Conservation (phyloP, 2,888 invertebrate species). For the Lithophane leautieri region DNA sequence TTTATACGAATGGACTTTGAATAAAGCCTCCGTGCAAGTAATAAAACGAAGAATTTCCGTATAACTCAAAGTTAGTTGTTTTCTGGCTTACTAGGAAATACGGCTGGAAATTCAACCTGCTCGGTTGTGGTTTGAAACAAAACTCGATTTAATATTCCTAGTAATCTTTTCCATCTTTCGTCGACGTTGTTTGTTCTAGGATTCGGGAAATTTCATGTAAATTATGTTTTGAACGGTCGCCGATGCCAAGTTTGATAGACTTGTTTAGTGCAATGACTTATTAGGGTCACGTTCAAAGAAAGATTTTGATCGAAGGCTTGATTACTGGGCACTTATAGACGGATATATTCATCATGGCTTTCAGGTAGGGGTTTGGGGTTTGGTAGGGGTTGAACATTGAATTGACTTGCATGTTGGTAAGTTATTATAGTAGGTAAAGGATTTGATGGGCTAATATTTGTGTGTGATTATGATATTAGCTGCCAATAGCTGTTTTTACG, state of each 20-base stretch:
- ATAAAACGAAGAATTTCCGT: slow-evolving; percentile 32
- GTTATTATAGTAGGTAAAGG: not conserved
- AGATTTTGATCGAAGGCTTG: slow-evolving; percentile 15
- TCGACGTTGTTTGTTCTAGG: slow-evolving; percentile 51
- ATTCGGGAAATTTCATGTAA: slow-evolving; percentile 48
- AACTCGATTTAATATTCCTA: slow-evolving; percentile 44
- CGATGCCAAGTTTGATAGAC: slow-evolving; percentile 54
- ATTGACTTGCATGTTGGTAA: not conserved
- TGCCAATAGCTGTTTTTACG: not conserved
- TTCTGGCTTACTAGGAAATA: slow-evolving; percentile 28
- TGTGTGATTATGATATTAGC: not conserved
- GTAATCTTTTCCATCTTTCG: slow-evolving; percentile 59
- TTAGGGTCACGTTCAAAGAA: slow-evolving; percentile 24
- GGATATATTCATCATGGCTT: not conserved
- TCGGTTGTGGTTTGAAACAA: slow-evolving; percentile 22
- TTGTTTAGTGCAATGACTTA: slow-evolving; percentile 34
- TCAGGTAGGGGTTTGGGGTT: too few species aligned
- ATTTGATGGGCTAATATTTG: not conserved
- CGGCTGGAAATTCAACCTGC: slow-evolving; percentile 21
- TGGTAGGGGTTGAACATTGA: not conserved
- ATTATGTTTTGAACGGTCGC: slow-evolving; percentile 56
- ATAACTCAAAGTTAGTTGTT: slow-evolving; percentile 17
- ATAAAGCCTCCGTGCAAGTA: slow-evolving; percentile 21
- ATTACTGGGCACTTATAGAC: slow-evolving; percentile 19
- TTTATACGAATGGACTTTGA: slow-evolving; percentile 61